These are phyloP conservation scores for Pollimyrus isidori DNA, from an alignment of 2,113 vertebrate genomes.

Conservation along the genomic window DNA sequence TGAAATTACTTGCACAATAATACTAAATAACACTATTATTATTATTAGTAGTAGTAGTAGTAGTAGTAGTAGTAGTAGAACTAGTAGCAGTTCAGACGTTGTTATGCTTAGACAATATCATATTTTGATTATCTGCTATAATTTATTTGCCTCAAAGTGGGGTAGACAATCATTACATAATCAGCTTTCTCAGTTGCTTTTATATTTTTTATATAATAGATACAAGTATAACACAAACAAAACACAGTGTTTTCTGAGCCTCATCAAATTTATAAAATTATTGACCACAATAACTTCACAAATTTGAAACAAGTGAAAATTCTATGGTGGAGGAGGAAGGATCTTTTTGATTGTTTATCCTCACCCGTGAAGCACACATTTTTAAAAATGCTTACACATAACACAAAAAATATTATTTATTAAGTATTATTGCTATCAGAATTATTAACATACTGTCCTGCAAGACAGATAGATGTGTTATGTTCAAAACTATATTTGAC, in stretches of 20 bases:
- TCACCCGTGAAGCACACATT: background rate
- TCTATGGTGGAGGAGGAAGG: background rate
- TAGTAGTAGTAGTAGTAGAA: background rate
- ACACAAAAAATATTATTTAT: too few relatives aligned
- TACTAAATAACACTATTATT: background rate
- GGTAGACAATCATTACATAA: background rate
- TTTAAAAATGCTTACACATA: background rate
- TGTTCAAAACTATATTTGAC: background rate
- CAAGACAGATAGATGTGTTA: background rate
- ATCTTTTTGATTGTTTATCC: background rate
- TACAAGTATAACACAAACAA: background rate
- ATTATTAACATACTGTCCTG: background rate
- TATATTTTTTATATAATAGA: background rate
- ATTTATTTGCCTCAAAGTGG: background rate
- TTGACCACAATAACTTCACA: background rate
- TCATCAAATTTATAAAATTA: background rate
- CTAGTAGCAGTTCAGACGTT: background rate
- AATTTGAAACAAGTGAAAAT: background rate
- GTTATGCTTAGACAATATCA: background rate
- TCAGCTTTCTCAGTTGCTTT: background rate
- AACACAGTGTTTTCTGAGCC: background rate
- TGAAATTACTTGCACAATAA: background rate
- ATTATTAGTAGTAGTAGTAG: background rate
- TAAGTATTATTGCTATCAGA: background rate
- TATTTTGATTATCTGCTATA: background rate